A percentile compares a stretch with the other conserved stretches of the same genome.
Conservation (phyloP, 2,113 vertebrate genomes). For the Malurus alboscapulatus region DNA sequence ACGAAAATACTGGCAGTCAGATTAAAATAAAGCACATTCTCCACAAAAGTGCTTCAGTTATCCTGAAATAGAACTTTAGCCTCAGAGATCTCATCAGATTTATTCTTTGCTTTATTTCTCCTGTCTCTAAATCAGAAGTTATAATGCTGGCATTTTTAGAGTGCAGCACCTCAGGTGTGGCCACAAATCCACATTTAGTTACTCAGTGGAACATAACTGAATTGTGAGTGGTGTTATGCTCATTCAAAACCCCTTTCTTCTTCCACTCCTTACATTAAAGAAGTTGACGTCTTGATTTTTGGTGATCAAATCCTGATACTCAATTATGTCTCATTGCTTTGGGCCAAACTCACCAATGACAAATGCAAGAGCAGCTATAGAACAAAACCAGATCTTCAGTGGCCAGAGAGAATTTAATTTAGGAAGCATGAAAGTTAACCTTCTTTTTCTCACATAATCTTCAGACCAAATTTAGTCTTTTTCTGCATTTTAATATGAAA, state of each 20-base stretch:
- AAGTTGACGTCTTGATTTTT: not conserved
- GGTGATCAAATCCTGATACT: not conserved
- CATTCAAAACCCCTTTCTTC: not conserved
- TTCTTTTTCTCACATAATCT: not conserved
- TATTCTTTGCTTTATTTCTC: not conserved
- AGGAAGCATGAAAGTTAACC: not conserved
- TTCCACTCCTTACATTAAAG: not conserved
- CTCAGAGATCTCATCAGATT: not conserved
- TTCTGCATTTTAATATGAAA: not conserved
- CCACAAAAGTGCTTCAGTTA: not conserved
- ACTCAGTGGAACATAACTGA: not conserved
- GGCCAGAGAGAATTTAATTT: not conserved
- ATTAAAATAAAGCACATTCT: not conserved
- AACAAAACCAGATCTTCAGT: not conserved
- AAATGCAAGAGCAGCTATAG: not conserved
- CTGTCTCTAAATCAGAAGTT: not conserved
- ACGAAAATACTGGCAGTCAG: not conserved
- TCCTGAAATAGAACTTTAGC: not conserved
- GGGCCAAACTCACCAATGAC: not conserved
- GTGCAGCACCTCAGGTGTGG: not conserved
- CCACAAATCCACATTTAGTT: conserved; percentile 3
- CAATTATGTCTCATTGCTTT: not conserved
- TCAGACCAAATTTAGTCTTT: not conserved
- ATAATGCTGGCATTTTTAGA: not conserved
- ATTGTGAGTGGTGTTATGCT: not conserved